A percentile compares a stretch with the other conserved stretches of the same genome.
These are phyloP conservation scores for Idaea aversata DNA, from an alignment of 2,888 invertebrate species.

Conservation along the genomic window DNA sequence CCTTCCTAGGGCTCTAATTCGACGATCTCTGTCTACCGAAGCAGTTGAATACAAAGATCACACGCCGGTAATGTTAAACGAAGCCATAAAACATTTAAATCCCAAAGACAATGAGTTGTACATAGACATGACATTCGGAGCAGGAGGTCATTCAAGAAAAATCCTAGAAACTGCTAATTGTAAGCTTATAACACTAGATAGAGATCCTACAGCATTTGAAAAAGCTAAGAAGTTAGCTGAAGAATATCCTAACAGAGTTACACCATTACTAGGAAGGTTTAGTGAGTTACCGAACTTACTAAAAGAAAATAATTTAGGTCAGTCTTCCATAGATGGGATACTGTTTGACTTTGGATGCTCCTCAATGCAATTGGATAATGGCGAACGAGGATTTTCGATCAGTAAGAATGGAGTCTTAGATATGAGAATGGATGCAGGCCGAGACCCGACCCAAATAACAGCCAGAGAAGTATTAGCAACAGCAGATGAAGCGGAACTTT, in stretches of 20 bases:
- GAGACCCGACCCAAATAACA: slow-evolving; percentile 86
- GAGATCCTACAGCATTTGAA: slow-evolving; percentile 90
- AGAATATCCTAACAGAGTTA: slow-evolving; percentile 85
- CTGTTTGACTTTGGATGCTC: slow-evolving; percentile 97
- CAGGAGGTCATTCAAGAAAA: slow-evolving; percentile 92
- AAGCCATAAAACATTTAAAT: slow-evolving; percentile 85
- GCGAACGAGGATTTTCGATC: slow-evolving; percentile 91
- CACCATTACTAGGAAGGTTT: slow-evolving; percentile 92
- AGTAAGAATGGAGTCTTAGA: slow-evolving; percentile 93
- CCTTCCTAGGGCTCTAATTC: slow-evolving; percentile 27
- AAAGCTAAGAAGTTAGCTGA: slow-evolving; percentile 83
- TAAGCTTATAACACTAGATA: slow-evolving; percentile 89
- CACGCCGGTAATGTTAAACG: slow-evolving; percentile 87
- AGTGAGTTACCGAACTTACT: slow-evolving; percentile 90
- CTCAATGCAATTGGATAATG: slow-evolving; percentile 95
- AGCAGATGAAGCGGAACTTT: slow-evolving; percentile 88
- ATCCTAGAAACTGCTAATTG: slow-evolving; percentile 85
- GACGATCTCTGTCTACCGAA: slow-evolving; percentile 44
- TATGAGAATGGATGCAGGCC: slow-evolving; percentile 95
- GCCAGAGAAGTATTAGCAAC: slow-evolving; percentile 93
- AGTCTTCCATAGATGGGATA: slow-evolving; percentile 89
- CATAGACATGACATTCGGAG: slow-evolving; percentile 98
- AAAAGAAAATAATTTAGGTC: slow-evolving; percentile 75
- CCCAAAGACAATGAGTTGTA: slow-evolving; percentile 83
- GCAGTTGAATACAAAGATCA: slow-evolving; percentile 73